Evolutionary conservation across 2,113 vertebrate genomes (phyloP).

Genomic region (Ictalurus punctatus): DNA sequence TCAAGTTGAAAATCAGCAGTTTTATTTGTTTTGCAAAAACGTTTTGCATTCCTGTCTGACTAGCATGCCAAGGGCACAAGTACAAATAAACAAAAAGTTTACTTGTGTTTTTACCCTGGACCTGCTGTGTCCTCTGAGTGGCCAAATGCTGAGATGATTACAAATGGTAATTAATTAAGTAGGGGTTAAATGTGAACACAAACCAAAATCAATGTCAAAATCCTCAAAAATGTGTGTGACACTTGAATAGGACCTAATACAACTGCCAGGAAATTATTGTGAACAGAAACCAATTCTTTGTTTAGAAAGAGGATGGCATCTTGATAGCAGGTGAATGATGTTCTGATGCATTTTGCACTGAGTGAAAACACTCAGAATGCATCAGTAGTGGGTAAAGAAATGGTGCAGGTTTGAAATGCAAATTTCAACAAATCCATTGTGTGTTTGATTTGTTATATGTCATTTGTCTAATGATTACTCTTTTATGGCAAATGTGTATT

Average conservation of each 20-base stretch:
- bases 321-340: background rate
- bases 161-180: background rate
- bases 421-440: background rate
- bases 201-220: background rate
- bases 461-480: background rate
- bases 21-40: background rate
- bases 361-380: background rate
- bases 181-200: background rate
- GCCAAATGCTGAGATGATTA: background rate
- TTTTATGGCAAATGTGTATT: background rate
- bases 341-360: background rate
- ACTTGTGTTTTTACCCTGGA: background rate
- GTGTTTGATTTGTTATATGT: background rate
- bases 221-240: background rate
- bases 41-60: background rate
- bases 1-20: background rate
- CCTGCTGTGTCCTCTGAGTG: background rate
- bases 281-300: background rate
- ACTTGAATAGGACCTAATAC: background rate
- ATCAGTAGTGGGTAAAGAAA: background rate
- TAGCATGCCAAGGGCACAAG: background rate
- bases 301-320: background rate
- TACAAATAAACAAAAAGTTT: background rate
- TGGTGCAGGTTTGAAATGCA: background rate
- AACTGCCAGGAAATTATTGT: background rate